phyloP scores from a whole-genome alignment of 2,888 invertebrate genomes.

The Cantharis rustica region DNA sequence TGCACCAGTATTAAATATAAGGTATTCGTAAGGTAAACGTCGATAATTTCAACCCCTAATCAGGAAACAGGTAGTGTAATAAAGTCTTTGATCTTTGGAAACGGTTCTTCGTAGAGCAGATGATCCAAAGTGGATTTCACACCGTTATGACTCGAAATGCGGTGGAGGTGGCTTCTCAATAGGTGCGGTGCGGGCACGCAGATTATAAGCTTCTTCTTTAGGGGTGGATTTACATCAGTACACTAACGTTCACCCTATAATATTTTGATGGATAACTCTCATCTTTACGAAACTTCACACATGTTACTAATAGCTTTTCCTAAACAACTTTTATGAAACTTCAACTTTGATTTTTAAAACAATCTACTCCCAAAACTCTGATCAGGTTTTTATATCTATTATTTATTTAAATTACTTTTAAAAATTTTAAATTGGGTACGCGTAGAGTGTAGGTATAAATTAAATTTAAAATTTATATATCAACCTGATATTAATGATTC shows the following conservation, averaged over 20 bases:
- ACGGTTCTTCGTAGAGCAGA: conserved; percentile 42
- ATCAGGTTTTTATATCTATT: conserved; percentile 28
- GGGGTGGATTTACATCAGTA: conserved; percentile 39
- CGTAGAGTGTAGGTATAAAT: neutral
- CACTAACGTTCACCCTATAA: conserved; percentile 36
- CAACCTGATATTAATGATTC: neutral
- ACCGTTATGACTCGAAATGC: conserved; percentile 40
- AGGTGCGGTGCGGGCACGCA: conserved; percentile 40
- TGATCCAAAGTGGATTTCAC: conserved; percentile 45
- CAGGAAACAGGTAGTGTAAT: conserved; percentile 44
- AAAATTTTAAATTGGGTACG: neutral
- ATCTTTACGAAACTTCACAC: conserved; percentile 8
- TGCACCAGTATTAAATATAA: conserved; percentile 27
- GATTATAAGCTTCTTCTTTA: conserved; percentile 38
- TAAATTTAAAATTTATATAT: neutral
- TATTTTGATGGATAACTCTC: conserved; percentile 26
- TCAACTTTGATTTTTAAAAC: conserved; percentile 14
- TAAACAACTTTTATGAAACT: neutral
- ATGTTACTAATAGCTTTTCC: conserved; percentile 4
- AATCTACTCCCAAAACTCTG: conserved; percentile 1
- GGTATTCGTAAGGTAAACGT: conserved; percentile 39
- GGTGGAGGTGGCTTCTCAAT: conserved; percentile 39
- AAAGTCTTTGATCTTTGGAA: conserved; percentile 46
- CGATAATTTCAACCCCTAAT: conserved; percentile 42
- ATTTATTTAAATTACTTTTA: neutral